Evolutionary conservation across 2,888 invertebrate genomes (phyloP), one percentile per base, ranked within the genome.

Genomic region (Acronicta leporina): DNA sequence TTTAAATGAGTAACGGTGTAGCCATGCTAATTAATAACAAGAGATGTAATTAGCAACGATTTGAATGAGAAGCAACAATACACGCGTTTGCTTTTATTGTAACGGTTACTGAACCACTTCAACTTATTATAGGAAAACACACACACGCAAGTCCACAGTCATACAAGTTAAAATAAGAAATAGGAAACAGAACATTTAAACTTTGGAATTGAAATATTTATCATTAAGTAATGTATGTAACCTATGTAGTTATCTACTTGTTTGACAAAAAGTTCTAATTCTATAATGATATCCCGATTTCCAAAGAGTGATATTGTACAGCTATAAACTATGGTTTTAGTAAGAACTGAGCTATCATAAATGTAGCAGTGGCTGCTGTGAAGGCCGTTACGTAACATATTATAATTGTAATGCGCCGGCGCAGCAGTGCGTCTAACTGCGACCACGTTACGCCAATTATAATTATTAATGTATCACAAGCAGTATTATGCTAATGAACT

Each of bases 391-490:
- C 65, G 71, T 41, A 49, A 67, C 52, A 40, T 15, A 40, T 16
- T 16, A 27, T 15, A 43, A 40, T 16, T 16, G 16, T 15, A 43
- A 20, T 43, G 20, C 16, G 42, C 15, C 16, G 56, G 52, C 49
- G 66, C 63, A 63, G 58, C 60, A 43, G 50, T 63, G 74, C 66
- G 69, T 57, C 62, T 70, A 54, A 65, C 68, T 16, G 60, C 52
- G 46, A 51, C 51, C 43, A 68, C 68, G 72, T 74, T 80, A 83
- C 82, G 82, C 71, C 81, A 82, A 83, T 83, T 57, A 67, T 59
- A 61, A 65, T 65, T 77, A 79, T 77, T 77, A 81, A 81, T 73
- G 68, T 73, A 63, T 73, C 68, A 68, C 51, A 73, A 66, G 62
- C 57, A 51, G 68, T 73, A 75, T 74, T 82, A 83, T 83, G 82